Evolutionary conservation across 35 echinoderm and acorn worm genomes (phyloP).

Genomic region (Heliocidaris erythrogramma): DNA sequence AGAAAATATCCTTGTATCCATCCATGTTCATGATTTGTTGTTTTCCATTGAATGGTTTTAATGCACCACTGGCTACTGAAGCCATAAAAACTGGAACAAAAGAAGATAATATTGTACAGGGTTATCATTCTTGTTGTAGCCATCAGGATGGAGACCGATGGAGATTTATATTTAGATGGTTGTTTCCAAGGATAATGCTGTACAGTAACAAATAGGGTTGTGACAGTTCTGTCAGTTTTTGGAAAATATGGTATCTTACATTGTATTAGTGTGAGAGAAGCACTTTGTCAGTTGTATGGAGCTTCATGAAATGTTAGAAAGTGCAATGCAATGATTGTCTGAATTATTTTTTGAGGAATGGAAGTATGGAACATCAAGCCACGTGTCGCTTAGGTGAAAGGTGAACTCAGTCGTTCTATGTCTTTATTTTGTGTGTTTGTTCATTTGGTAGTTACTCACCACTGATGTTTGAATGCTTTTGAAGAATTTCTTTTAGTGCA

Average conservation of each 20-base stretch:
- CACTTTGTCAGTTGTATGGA: too few species aligned
- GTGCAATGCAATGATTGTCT: neutral
- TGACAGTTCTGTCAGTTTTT: neutral
- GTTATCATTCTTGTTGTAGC: neutral
- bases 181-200: neutral
- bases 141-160: too few species aligned
- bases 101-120: neutral
- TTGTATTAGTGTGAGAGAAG: too few species aligned
- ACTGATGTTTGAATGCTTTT: too few species aligned
- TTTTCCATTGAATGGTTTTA: neutral
- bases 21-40: neutral
- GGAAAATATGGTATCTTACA: too few species aligned
- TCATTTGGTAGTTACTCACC: too few species aligned
- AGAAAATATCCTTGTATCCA: neutral
- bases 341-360: neutral
- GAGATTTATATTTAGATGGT: too few species aligned
- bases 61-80: neutral
- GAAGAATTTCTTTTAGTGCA: too few species aligned
- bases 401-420: neutral
- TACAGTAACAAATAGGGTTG: neutral
- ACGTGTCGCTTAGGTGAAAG: neutral
- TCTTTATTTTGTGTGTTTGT: too few species aligned
- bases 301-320: too few species aligned
- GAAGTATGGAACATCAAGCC: neutral
- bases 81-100: neutral